These are phyloP conservation scores for Macrosiphum euphorbiae DNA, from an alignment of 2,888 invertebrate species.

Conservation along the genomic window DNA sequence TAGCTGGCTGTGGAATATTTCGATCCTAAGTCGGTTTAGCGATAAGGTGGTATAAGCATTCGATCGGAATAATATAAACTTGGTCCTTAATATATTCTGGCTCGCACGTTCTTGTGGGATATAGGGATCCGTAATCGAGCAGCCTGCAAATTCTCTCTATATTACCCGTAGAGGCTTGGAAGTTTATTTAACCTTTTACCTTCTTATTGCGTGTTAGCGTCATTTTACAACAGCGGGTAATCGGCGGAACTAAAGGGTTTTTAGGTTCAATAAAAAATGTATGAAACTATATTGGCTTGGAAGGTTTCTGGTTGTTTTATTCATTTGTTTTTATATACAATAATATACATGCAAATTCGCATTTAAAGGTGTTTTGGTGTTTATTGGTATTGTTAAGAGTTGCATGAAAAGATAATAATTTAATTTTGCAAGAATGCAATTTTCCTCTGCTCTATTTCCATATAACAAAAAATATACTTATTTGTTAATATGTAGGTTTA, in stretches of 20 bases:
- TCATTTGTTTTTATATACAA: not conserved
- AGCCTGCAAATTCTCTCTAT: not conserved
- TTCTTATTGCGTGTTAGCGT: slow-evolving; percentile 22
- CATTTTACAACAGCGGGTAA: slow-evolving; percentile 36
- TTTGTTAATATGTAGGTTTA: too few species aligned
- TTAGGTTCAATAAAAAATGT: slow-evolving; percentile 32
- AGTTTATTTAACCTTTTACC: slow-evolving; percentile 18
- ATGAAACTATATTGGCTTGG: not conserved
- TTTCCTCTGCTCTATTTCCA: not conserved
- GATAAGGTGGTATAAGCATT: not conserved
- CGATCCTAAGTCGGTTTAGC: not conserved
- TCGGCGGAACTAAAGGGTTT: slow-evolving; percentile 15
- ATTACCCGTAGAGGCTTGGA: not conserved
- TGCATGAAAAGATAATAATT: not conserved
- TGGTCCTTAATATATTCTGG: not conserved
- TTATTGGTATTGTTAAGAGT: not conserved
- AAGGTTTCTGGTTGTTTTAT: not conserved
- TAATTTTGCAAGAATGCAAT: not conserved
- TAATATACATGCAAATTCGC: slow-evolving; percentile 31
- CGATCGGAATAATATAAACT: slow-evolving; percentile 26
- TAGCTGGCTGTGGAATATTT: not conserved
- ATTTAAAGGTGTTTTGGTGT: not conserved
- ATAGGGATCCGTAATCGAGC: not conserved
- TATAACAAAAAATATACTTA: not conserved
- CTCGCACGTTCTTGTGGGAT: not conserved